These are phyloP conservation scores for Acanthoscelides obtectus DNA, from an alignment of 2,888 invertebrate species.

Conservation along the genomic window DNA sequence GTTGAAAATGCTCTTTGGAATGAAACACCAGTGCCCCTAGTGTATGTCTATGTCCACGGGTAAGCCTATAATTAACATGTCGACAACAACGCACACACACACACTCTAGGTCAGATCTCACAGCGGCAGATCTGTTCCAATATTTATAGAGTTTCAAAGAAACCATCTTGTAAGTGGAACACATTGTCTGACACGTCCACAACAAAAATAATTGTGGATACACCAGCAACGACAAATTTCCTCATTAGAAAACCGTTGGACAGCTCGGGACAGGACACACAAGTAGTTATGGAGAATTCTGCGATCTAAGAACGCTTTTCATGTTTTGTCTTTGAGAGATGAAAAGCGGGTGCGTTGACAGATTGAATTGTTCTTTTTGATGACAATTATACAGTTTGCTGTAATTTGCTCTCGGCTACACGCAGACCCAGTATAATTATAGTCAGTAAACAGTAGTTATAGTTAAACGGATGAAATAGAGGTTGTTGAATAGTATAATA, in stretches of 20 bases:
- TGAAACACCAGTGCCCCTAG: too few relatives aligned
- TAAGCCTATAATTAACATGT: background rate
- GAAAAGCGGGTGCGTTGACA: background rate
- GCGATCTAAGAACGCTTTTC: constrained; percentile 7
- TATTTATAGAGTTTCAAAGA: background rate
- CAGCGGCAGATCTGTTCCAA: background rate
- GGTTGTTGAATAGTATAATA: too few relatives aligned
- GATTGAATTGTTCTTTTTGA: background rate
- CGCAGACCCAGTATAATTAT: background rate
- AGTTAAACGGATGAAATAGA: background rate
- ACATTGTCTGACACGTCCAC: constrained; percentile 6
- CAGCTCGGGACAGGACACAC: constrained; percentile 6
- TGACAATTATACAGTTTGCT: background rate
- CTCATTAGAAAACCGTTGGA: constrained; percentile 4
- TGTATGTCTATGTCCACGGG: background rate
- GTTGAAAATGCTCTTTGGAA: too few relatives aligned
- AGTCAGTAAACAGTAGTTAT: background rate
- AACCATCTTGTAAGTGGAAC: constrained; percentile 4
- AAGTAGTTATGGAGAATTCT: constrained; percentile 1
- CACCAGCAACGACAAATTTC: constrained; percentile 10
- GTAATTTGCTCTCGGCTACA: background rate
- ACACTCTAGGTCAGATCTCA: background rate
- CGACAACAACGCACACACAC: background rate
- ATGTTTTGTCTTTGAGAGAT: background rate
- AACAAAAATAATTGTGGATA: constrained; percentile 2